Base-by-base conservation (phyloP, 2,888 invertebrate species). In the Leptinotarsa peninsularis region DNA sequence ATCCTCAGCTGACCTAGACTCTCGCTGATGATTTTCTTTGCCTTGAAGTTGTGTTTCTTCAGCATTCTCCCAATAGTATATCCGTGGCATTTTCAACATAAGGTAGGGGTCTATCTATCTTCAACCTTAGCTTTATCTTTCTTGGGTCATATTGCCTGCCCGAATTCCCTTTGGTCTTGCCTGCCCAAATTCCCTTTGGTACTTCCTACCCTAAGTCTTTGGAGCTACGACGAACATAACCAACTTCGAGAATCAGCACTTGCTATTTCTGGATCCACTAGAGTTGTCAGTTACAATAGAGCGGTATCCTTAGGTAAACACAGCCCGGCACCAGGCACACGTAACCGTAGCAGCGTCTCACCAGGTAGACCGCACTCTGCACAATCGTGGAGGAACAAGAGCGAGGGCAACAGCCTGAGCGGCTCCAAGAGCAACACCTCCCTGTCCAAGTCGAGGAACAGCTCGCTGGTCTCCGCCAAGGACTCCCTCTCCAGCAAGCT, bases 301-400 rank as follows among this genome's bases (percentile, higher is more conserved):
- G 66, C 66, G 52, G n/a, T 73, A 69, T 76, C 68, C 68, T 72
- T 80, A 83, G 86, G 85, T 82, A 86, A 86, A 84, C 85, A 85
- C 80, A 85, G 84, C 76, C 85, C 86, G 66, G 84, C 85, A 84
- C 85, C 84, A 33, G 84, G 84, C 80, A 84, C 88, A 83, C 87
- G 89, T 83, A 89, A 89, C 84, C 88, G 89, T 83, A 88, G 88
- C 84, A 89, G 89, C 80, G 88, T 87, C 82, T 88, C 87, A 86
- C 88, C 88, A 79, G 89, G 89, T 84, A 88, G 91, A 81, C 90
- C 91, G 80, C 90, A 91, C 81, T 90, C 90, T 67, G 90, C 90
- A 84, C 90, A 90, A 84, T 90, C 90, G 76, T 88, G 88, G 84
- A 80, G 84, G 81, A 84, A 86, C 83, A 85, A 85, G 76, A 85